Evolutionary conservation across 1,140 invertebrate genomes (phyloP), one percentile per base, ranked within the genome.

Genomic region (Drosophila ficusphila): DNA sequence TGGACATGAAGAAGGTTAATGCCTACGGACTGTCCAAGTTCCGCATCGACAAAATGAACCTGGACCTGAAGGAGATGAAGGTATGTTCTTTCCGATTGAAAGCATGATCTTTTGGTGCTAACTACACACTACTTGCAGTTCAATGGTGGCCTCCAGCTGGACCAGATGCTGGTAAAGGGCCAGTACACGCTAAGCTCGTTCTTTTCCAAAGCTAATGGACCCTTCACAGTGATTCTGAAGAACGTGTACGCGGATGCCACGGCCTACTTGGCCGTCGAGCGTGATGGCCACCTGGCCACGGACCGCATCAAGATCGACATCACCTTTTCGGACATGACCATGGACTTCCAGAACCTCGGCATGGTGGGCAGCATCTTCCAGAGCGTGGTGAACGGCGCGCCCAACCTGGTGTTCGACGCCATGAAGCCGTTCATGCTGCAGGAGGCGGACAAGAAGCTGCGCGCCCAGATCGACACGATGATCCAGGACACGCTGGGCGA

Each of bases 291-390:
- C 79, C 90, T 97, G 7, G 93, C 95, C 89, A 95, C 96, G 1
- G 94, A 96, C 75, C 93, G 96, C 38, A 96, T 97, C 34, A 93
- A 93, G 14, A 95, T 97, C 93, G 96, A 97, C 78, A 93, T 97
- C 18, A 94, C 93, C 0, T 97, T 97, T 68, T 92, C 92, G n/a
- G 94, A 94, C 19, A 96, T 97, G 49, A 92, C 94, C 9, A 94
- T 97, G 92, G 94, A 97, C 76, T 97, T 97, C 71, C 93, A 96
- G 86, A 96, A 96, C 88, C 92, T 96, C 0, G 96, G 96, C 3
- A 94, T 96, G 48, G 91, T 96, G 25, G 95, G 95, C 0, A 92
- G 93, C 14, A 93, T 97, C 54, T 94, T 97, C 60, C 96, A 97
- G 92, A 93, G 95, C 0, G 92, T 97, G 23, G 93, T 97, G 2